Conservation (phyloP, 2,888 invertebrate species). For the Heliconius charithonia region DNA sequence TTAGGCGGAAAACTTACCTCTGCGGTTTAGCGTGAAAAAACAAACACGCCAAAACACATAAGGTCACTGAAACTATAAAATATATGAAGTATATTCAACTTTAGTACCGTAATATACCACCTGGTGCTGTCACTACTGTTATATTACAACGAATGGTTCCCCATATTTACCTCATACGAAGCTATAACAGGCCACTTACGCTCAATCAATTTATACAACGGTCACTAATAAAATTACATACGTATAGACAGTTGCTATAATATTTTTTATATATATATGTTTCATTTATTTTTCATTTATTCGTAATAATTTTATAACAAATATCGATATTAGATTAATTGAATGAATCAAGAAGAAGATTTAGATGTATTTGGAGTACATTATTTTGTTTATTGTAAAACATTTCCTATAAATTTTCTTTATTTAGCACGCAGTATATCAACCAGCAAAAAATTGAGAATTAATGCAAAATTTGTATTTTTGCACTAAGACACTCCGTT, state of each 20-base stretch:
- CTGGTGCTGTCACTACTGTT: constrained; percentile 12
- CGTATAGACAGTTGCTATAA: constrained; percentile 27
- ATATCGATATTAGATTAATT: too few species aligned
- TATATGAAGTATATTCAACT: background rate
- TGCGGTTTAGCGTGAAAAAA: background rate
- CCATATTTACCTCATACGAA: constrained; percentile 33
- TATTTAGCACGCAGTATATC: too few species aligned
- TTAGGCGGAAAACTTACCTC: too few species aligned
- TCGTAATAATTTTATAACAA: too few species aligned
- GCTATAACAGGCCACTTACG: constrained; percentile 34
- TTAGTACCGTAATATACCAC: constrained; percentile 27
- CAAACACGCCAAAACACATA: background rate
- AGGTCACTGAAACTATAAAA: constrained; percentile 1
- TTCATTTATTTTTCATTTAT: background rate
- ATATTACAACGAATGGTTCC: background rate
- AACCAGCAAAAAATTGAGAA: too few species aligned
- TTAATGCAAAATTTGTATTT: too few species aligned
- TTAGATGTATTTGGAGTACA: too few species aligned
- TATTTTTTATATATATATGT: background rate
- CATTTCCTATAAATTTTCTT: too few species aligned
- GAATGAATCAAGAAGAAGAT: too few species aligned
- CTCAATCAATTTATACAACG: constrained; percentile 38
- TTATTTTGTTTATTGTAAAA: too few species aligned
- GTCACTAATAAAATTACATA: constrained; percentile 27
- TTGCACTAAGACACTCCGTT: background rate